Evolutionary conservation across 2,797 vertebrate species (phyloP).

Genomic region (Mormyrus hasselquistii): DNA sequence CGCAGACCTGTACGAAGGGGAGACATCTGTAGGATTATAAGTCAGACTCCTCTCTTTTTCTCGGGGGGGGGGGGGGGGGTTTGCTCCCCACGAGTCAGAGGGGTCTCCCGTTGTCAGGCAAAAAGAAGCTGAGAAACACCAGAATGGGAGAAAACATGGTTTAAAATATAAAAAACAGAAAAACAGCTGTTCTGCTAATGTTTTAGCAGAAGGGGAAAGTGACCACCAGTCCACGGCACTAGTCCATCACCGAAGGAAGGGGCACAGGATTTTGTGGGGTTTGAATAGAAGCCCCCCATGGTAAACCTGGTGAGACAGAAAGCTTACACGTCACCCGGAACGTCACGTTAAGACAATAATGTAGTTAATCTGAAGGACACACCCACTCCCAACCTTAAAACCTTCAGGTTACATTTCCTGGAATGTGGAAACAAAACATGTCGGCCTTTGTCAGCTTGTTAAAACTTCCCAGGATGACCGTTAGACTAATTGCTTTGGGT

Average conservation of each 20-base stretch:
- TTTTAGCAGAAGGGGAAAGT: background rate
- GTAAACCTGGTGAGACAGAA: background rate
- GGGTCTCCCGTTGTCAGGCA: background rate
- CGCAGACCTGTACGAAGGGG: background rate
- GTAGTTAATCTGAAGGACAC: background rate
- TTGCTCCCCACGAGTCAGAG: background rate
- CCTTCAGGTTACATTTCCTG: background rate
- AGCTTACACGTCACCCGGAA: background rate
- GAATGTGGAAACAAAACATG: background rate
- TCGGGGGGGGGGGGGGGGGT: background rate
- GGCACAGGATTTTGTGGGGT: background rate
- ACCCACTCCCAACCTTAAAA: background rate
- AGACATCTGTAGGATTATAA: background rate
- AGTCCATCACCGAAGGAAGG: background rate
- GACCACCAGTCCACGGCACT: background rate
- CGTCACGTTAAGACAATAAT: background rate
- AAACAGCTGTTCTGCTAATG: background rate
- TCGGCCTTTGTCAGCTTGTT: background rate
- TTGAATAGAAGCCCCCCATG: background rate
- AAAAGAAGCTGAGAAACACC: background rate
- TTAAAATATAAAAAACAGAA: background rate
- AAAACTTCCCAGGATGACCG: background rate
- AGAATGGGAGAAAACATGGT: background rate
- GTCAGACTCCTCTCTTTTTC: background rate
- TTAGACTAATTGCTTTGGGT: background rate